Percentiles rank a stretch among this genome's conserved stretches.
phyloP scores from a whole-genome alignment of 2,797 vertebrate genomes.

The Gymnodraco acuticeps region DNA sequence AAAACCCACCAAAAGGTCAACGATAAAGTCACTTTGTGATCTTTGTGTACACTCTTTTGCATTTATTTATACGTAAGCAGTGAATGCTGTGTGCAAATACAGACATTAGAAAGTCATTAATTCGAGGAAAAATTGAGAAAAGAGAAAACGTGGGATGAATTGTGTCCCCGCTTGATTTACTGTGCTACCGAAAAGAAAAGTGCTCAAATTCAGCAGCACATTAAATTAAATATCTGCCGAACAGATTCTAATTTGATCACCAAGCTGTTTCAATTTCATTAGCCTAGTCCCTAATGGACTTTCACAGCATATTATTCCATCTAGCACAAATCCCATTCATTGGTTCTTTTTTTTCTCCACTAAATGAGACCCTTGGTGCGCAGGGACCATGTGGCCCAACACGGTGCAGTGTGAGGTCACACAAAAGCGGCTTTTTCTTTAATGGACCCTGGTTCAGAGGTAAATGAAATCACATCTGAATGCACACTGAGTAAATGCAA shows the following conservation, averaged over 20 bases:
- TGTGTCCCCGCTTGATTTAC: constrained; percentile 71
- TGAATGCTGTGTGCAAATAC: constrained; percentile 23
- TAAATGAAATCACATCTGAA: constrained; percentile 37
- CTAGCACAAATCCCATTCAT: constrained; percentile 82
- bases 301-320: constrained; percentile 84
- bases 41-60: constrained; percentile 4
- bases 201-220: constrained; percentile 83
- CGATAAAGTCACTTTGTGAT: constrained; percentile 31
- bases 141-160: constrained; percentile 46
- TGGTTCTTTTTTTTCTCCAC: constrained; percentile 47
- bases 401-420: constrained; percentile 61
- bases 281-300: constrained; percentile 84
- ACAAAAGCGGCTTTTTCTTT: constrained; percentile 26
- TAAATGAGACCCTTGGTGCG: constrained; percentile 68
- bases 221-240: constrained; percentile 87
- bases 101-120: constrained; percentile 45
- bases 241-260: constrained; percentile 87
- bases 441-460: constrained; percentile 19
- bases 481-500: constrained; percentile 28
- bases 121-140: constrained; percentile 41
- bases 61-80: constrained; percentile 15
- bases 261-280: constrained; percentile 88
- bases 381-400: constrained; percentile 49
- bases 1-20: constrained; percentile 62
- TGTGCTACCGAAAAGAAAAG: constrained; percentile 86